A percentile compares a stretch with the other conserved stretches of the same genome.
Evolutionary conservation across 2,888 invertebrate genomes (phyloP).

Genomic region (Drymonia ruficornis): DNA sequence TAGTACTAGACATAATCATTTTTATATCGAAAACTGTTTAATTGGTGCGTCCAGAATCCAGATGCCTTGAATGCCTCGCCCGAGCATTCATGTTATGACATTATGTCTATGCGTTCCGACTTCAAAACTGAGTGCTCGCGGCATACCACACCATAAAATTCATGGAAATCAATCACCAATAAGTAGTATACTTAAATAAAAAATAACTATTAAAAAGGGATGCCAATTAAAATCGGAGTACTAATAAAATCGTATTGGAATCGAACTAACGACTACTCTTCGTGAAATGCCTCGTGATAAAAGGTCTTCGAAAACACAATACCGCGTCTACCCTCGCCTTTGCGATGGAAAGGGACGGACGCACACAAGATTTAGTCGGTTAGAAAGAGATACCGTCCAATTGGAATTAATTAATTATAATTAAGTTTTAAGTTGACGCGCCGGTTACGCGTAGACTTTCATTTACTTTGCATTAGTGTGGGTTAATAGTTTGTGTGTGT

Average conservation of each 20-base stretch:
- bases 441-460: constrained; percentile 81
- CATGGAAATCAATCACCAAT: constrained; percentile 36
- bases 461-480: constrained; percentile 70
- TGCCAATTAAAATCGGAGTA: constrained; percentile 78
- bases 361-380: constrained; percentile 75
- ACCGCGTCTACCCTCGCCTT: constrained; percentile 73
- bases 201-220: constrained; percentile 56
- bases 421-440: constrained; percentile 92
- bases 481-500: constrained; percentile 59
- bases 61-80: too few relatives aligned
- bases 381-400: constrained; percentile 80
- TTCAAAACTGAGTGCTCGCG: too few relatives aligned
- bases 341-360: constrained; percentile 61
- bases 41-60: too few relatives aligned
- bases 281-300: constrained; percentile 80
- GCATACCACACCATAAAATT: constrained; percentile 32
- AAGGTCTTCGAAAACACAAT: constrained; percentile 84
- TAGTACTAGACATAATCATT: too few relatives aligned
- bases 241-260: constrained; percentile 81
- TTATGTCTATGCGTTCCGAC: too few relatives aligned
- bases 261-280: constrained; percentile 77
- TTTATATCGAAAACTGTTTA: too few relatives aligned
- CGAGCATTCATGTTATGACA: too few relatives aligned
- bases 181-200: constrained; percentile 40
- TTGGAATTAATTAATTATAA: constrained; percentile 93